Percentiles rank a stretch among this genome's conserved stretches.
phyloP scores from a whole-genome alignment of 1,140 invertebrate genomes.

The Anoplolepis gracilipes region DNA sequence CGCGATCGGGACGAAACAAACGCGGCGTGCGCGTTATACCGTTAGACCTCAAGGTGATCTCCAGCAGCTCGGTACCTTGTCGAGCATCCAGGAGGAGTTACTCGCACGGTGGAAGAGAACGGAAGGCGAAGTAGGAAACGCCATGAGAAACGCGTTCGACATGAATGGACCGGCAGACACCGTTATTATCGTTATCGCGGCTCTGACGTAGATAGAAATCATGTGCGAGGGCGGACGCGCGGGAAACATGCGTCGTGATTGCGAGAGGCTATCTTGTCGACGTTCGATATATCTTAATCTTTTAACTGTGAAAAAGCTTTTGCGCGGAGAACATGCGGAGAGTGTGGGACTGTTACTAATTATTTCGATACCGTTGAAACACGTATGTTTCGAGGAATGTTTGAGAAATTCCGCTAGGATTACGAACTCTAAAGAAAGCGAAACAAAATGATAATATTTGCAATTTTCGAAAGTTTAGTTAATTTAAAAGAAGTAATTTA shows the following conservation, averaged over 20 bases:
- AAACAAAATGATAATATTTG: not conserved
- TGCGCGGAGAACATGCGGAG: not conserved
- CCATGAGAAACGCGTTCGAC: slow-evolving; percentile 73
- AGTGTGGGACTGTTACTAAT: not conserved
- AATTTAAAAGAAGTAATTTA: not conserved
- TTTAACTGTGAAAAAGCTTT: not conserved
- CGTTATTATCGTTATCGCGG: slow-evolving; percentile 77
- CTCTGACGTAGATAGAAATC: slow-evolving; percentile 47
- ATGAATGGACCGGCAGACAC: slow-evolving; percentile 75
- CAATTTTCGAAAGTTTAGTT: not conserved
- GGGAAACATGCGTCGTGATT: slow-evolving; percentile 27
- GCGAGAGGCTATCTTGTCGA: slow-evolving; percentile 5
- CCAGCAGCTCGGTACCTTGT: slow-evolving; percentile 57
- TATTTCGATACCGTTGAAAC: slow-evolving; percentile 25
- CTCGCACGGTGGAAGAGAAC: slow-evolving; percentile 31
- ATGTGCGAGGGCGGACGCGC: slow-evolving; percentile 10
- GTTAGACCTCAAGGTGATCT: slow-evolving; percentile 74
- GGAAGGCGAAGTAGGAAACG: slow-evolving; percentile 56
- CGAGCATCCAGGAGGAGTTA: slow-evolving; percentile 23
- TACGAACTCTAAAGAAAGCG: slow-evolving; percentile 12
- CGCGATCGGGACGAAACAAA: slow-evolving; percentile 75
- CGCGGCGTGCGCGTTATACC: slow-evolving; percentile 71
- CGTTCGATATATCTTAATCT: slow-evolving; percentile 38
- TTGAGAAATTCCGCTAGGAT: not conserved
- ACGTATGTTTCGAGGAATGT: not conserved